Base-by-base conservation (phyloP, 2,888 invertebrate species). In the Tridacna crocea region DNA sequence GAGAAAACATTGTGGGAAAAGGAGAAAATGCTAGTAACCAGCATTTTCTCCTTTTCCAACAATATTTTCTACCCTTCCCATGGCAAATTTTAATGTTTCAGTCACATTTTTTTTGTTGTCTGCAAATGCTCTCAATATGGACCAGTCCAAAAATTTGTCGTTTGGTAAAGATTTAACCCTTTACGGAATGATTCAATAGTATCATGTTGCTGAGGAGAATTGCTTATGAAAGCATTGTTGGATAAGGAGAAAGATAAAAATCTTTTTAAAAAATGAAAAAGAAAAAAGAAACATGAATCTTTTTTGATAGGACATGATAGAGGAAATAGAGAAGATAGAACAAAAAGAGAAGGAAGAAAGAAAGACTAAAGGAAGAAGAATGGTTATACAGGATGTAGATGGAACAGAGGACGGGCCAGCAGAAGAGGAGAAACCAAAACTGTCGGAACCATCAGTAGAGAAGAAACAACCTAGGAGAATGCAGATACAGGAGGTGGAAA, bases 311-410 rank as follows among this genome's bases (percentile, higher is more conserved):
- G 88, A 90, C 22, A 60, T 93, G 19, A 73, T 93, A 17, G 72
- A 83, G 26, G 92, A 93, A 68, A 80, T 72, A 27, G 55, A 72
- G 24, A 55, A 73, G 51, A 63, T 47, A 4, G 77, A 92, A 8
- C 84, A 88, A 12, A 82, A 87, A 63, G 88, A 87, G 26, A 85
- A 89, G 70, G 88, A 83, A 55, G 87, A 91, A 46, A 89, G 88
- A 76, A 93, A 92, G 72, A 84, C 82, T 22, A 92, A 91, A 74
- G 93, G 93, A 46, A 87, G 90, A 60, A 87, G 93, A 79, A 91
- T 94, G 92, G 90, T 92, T 19, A 94, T 94, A 60, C 92, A 93
- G 82, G 94, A 94, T 65, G 90, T 91, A 0, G 92, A 91, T 15
- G 92, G 88, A n/a, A 36, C 24, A 27, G 77, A 60, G 27, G 12